Conservation (phyloP, 23 tunicate species). For the Styela clava region DNA sequence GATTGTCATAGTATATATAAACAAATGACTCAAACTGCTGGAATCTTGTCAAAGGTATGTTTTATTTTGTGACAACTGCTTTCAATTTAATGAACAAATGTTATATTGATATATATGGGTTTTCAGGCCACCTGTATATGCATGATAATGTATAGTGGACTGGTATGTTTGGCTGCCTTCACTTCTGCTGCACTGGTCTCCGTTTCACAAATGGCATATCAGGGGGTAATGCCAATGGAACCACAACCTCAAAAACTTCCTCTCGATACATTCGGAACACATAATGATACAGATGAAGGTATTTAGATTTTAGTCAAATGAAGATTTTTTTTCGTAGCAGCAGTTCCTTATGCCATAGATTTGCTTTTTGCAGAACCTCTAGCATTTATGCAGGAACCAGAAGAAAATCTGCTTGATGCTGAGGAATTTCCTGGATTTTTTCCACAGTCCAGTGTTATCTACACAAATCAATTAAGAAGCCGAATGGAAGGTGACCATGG, state of each 20-base stretch:
- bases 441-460: not conserved
- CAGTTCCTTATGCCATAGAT: too few species aligned
- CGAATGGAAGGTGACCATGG: not conserved
- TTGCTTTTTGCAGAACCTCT: too few species aligned
- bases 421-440: not conserved
- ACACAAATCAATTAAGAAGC: not conserved
- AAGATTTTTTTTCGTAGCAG: too few species aligned
- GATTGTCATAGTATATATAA: not conserved
- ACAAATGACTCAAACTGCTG: conserved; percentile 12
- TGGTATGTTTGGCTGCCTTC: conserved; percentile 31
- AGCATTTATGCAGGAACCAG: too few species aligned
- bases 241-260: not conserved
- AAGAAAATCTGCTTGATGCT: not conserved
- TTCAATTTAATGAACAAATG: too few species aligned
- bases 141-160: conserved; percentile 23
- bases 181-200: conserved; percentile 20
- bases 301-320: too few species aligned
- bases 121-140: conserved; percentile 25
- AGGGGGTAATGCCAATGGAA: not conserved
- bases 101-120: too few species aligned
- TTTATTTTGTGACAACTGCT: too few species aligned
- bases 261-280: not conserved
- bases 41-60: conserved; percentile 18
- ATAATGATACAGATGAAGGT: not conserved
- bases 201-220: not conserved